Evolutionary conservation across 2,113 vertebrate species (phyloP).

Genomic region (Calidris pygmaea): DNA sequence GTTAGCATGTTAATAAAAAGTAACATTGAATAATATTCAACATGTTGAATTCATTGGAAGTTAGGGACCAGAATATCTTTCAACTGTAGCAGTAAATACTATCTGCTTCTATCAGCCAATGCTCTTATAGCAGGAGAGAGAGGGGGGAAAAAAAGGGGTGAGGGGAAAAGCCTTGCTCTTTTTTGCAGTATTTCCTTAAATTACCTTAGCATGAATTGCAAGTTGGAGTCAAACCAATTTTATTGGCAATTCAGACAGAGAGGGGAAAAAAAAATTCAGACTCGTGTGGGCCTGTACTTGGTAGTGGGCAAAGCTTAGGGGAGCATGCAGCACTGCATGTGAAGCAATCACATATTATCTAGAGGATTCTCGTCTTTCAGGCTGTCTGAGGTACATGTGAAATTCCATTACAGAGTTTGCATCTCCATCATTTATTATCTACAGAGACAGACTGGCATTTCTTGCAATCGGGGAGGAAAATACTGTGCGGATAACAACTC

Average conservation of each 20-base stretch:
- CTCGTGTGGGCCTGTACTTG: neutral
- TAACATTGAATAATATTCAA: neutral
- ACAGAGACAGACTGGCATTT: conserved; percentile 24
- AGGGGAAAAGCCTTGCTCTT: neutral
- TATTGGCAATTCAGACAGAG: neutral
- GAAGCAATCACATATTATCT: conserved; percentile 7
- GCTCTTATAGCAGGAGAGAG: neutral
- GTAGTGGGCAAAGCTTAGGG: neutral
- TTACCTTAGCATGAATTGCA: neutral
- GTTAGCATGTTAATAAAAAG: neutral
- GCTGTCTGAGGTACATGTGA: neutral
- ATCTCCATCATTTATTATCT: conserved; percentile 49
- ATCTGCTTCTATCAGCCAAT: neutral
- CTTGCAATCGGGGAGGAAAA: neutral
- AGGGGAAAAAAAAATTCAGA: neutral
- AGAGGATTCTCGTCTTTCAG: neutral
- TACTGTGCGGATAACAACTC: conserved; percentile 26
- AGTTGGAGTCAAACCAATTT: neutral
- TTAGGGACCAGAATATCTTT: neutral
- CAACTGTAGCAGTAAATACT: neutral
- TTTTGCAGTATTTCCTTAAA: neutral
- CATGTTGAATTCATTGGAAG: neutral
- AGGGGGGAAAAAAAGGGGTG: accelerated
- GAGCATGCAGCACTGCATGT: neutral
- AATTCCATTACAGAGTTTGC: conserved; percentile 48